These are phyloP conservation scores for Callorhinus ursinus DNA, from an alignment of 2,113 vertebrate genomes.

Conservation along the genomic window DNA sequence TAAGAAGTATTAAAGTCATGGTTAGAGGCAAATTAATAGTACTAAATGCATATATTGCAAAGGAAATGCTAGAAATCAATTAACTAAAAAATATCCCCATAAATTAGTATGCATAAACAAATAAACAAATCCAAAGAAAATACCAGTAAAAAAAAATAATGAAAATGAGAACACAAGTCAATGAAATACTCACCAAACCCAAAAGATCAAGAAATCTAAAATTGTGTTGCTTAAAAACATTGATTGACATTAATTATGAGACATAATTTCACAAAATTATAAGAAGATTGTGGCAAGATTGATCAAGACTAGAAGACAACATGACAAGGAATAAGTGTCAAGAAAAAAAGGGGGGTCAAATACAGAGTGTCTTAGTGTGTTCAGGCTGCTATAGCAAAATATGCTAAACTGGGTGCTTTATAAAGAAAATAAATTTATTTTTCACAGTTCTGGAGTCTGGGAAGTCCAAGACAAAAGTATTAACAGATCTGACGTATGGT, in stretches of 20 bases:
- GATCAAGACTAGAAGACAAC: background rate
- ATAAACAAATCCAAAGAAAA: background rate
- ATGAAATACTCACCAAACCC: background rate
- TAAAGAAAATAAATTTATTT: too few species aligned
- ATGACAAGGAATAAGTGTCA: background rate
- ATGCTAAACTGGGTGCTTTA: too few species aligned
- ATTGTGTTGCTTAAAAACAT: background rate
- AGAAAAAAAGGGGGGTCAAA: background rate
- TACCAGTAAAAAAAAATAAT: background rate
- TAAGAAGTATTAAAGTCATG: background rate
- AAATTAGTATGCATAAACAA: background rate
- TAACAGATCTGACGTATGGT: too few species aligned
- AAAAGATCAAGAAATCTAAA: background rate
- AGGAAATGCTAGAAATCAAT: background rate
- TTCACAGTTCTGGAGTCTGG: too few species aligned
- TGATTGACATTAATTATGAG: background rate
- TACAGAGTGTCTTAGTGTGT: background rate
- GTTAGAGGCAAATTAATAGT: background rate
- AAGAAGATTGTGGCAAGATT: background rate
- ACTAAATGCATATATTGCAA: background rate
- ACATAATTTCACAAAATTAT: background rate
- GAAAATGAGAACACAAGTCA: background rate
- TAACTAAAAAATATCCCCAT: background rate
- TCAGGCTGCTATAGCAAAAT: too few species aligned
- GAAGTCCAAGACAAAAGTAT: too few species aligned